Evolutionary conservation across 2,888 invertebrate species (phyloP).

Genomic region (Hipparchia sbordonii): DNA sequence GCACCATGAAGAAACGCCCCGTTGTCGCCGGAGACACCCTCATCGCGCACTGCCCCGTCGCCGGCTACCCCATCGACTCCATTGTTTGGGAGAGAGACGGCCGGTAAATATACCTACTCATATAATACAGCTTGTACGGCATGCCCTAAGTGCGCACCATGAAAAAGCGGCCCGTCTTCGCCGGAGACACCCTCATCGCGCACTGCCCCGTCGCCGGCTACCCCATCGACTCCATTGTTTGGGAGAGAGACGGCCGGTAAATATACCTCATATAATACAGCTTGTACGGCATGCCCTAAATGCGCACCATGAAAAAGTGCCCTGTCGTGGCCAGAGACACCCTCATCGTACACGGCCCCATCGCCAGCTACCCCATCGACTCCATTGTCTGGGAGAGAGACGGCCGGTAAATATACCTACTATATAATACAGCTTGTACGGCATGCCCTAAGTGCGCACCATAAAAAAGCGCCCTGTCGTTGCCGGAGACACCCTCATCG

Average conservation of each 20-base stretch:
- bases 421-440: background rate
- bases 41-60: constrained; percentile 95
- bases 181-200: constrained; percentile 93
- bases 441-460: constrained; percentile 72
- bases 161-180: constrained; percentile 96
- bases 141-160: too few species aligned
- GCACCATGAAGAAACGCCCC: constrained; percentile 96
- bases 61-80: constrained; percentile 96
- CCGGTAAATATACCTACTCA: constrained; percentile 57
- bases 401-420: constrained; percentile 65
- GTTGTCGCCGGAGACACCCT: constrained; percentile 96
- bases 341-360: constrained; percentile 94
- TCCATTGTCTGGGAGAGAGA: constrained; percentile 98
- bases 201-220: constrained; percentile 98
- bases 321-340: constrained; percentile 96
- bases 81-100: constrained; percentile 97
- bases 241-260: constrained; percentile 91
- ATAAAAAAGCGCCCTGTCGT: constrained; percentile 97
- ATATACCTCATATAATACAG: background rate
- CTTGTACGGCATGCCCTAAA: too few species aligned
- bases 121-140: too few species aligned
- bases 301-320: constrained; percentile 95
- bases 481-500: constrained; percentile 93
- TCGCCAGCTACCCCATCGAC: constrained; percentile 97
- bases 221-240: constrained; percentile 96